A percentile compares a stretch with the other conserved stretches of the same genome.
phyloP scores from a whole-genome alignment of 2,113 vertebrate genomes.

The Dryoscopus gambensis region DNA sequence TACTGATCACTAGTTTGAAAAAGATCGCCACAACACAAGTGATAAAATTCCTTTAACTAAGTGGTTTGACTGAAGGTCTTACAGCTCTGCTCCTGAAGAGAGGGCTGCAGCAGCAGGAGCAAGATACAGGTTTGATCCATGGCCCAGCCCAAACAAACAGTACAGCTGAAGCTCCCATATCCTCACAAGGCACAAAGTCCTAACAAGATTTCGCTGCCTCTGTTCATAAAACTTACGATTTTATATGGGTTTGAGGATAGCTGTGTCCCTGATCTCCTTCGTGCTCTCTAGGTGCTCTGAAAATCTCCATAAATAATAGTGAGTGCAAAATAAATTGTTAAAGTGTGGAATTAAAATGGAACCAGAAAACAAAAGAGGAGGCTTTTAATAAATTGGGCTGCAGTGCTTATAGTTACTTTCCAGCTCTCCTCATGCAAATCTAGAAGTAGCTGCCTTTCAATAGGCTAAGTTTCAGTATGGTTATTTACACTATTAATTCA shows the following conservation, averaged over 20 bases:
- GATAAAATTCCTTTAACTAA: background rate
- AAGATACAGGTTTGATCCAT: background rate
- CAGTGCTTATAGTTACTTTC: accelerated
- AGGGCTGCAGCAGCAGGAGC: background rate
- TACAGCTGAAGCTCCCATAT: background rate
- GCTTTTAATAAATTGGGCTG: background rate
- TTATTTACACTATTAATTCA: background rate
- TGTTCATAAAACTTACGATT: background rate
- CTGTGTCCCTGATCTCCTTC: background rate
- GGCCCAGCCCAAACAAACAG: background rate
- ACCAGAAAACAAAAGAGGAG: background rate
- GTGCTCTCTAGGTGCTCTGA: background rate
- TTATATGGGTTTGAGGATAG: background rate
- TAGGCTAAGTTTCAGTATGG: background rate
- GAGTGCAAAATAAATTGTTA: background rate
- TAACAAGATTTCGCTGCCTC: background rate
- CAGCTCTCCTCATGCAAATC: background rate
- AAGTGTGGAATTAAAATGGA: background rate
- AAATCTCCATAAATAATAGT: background rate
- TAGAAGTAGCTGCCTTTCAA: background rate
- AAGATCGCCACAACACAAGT: background rate
- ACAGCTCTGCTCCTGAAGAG: background rate
- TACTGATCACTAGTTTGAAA: background rate
- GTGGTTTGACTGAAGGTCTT: background rate
- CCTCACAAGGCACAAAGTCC: background rate